Evolutionary conservation across 2,888 invertebrate species (phyloP).

Genomic region (Cheilosia vernalis): DNA sequence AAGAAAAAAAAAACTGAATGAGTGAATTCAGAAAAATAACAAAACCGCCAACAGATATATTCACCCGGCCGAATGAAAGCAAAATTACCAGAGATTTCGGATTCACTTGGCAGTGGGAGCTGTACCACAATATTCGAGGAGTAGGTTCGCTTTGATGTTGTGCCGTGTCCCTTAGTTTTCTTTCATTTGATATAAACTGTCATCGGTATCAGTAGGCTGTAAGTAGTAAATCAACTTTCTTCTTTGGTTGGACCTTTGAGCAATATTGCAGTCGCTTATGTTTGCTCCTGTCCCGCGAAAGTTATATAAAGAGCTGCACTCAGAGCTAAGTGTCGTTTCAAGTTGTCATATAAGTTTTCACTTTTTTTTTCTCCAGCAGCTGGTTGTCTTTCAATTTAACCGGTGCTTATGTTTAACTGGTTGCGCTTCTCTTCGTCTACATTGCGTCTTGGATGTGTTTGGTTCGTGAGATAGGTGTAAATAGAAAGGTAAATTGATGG

Average conservation of each 20-base stretch:
- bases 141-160: slow-evolving; percentile 23
- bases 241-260: slow-evolving; percentile 22
- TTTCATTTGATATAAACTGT: background rate
- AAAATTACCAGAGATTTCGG: slow-evolving; percentile 24
- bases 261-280: slow-evolving; percentile 40
- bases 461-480: slow-evolving; percentile 22
- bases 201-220: too few relatives aligned
- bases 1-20: background rate
- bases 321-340: background rate
- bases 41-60: slow-evolving; percentile 27
- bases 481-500: slow-evolving; percentile 55
- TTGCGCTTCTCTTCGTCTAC: slow-evolving; percentile 9
- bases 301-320: slow-evolving; percentile 59
- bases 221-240: slow-evolving; percentile 53
- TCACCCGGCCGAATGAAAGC: slow-evolving; percentile 11
- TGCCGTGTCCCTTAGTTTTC: background rate
- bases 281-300: slow-evolving; percentile 38
- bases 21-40: background rate
- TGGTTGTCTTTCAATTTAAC: slow-evolving; percentile 47
- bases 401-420: slow-evolving; percentile 33
- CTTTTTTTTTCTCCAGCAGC: slow-evolving; percentile 35
- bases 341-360: slow-evolving; percentile 30
- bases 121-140: background rate
- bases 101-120: background rate
- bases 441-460: background rate